Base-by-base conservation (phyloP, 2,888 invertebrate genomes). In the Auanema freiburgensis region DNA sequence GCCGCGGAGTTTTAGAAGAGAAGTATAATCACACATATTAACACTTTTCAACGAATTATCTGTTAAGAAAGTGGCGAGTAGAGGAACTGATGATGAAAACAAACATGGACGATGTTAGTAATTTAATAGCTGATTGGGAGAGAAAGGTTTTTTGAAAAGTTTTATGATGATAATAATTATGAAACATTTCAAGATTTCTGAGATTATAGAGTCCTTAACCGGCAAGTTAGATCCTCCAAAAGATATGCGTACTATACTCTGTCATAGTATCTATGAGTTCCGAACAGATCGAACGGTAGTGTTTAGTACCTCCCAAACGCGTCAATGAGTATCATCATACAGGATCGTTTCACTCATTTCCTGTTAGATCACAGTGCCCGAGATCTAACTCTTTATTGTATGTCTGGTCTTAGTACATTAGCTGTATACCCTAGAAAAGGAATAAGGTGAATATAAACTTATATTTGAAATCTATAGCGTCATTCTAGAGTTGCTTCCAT, bases 401-500 rank as follows among this genome's bases (percentile, higher is more conserved):
- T 73, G 58, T 73, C 73, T 16, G 73, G 73, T 1, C 51, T 73
- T 23, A 67, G 70, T 0, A 73, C 73, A 3, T n/a, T 73, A 44
- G 73, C 73, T 11, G 65, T 73, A 44, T 73, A 73, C 58, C 73
- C 73, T 18, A 66, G 73, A 42, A 70, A 70, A 23, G 73, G 68
- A 33, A 57, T 68, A 33, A 40, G 72, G 72, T 69, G 1, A 21
- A 3, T 10, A 46, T 5, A 46, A 18, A 18, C 46, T 46, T 3
- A 18, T 18, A 10, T 18, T 46, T 21, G 46, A 46, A 18, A 46
- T 3, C 3, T 5, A 18, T 46, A 5, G 46, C 14, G 62, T 10
- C n/a, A 1, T 60, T 55, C 4, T 54, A 72, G 72, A 56, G 69
- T 71, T 16, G 73, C 73, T 25, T 70, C 70, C 3, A 73, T 73